These are phyloP conservation scores for Diachasma alloeum DNA, from an alignment of 1,140 invertebrate species.

Conservation along the genomic window DNA sequence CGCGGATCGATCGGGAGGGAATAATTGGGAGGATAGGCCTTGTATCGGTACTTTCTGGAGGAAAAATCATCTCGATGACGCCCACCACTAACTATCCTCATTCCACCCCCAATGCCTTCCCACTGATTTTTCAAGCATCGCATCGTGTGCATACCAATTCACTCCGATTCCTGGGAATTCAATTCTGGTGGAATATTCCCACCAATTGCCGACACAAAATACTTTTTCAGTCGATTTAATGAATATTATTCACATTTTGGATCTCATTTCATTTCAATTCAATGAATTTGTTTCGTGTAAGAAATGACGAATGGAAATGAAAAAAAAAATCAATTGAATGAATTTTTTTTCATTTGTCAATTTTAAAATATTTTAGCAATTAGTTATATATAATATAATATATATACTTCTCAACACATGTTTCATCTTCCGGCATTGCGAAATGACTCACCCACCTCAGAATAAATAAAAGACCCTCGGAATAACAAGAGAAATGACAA, in stretches of 20 bases:
- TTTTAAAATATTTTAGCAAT: no score
- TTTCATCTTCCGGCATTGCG: not conserved
- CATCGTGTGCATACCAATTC: not conserved
- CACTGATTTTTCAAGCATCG: not conserved
- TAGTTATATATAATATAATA: no score
- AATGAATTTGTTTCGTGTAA: no score
- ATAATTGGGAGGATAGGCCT: not conserved
- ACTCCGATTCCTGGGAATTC: not conserved
- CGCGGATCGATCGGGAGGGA: conserved; percentile 1
- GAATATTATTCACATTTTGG: no score
- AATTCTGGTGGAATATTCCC: not conserved
- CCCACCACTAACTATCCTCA: not conserved
- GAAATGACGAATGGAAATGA: no score
- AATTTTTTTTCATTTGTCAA: no score
- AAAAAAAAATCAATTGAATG: no score
- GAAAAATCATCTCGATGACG: not conserved
- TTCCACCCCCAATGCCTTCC: not conserved
- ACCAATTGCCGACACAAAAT: not conserved
- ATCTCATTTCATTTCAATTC: no score
- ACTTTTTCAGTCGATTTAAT: not conserved
- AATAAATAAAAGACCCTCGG: not conserved
- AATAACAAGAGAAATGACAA: not conserved
- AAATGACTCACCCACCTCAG: not conserved
- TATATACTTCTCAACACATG: not conserved
- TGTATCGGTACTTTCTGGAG: not conserved